These are phyloP conservation scores for Octomys mimax DNA, from an alignment of 2,797 vertebrate species.

Conservation along the genomic window DNA sequence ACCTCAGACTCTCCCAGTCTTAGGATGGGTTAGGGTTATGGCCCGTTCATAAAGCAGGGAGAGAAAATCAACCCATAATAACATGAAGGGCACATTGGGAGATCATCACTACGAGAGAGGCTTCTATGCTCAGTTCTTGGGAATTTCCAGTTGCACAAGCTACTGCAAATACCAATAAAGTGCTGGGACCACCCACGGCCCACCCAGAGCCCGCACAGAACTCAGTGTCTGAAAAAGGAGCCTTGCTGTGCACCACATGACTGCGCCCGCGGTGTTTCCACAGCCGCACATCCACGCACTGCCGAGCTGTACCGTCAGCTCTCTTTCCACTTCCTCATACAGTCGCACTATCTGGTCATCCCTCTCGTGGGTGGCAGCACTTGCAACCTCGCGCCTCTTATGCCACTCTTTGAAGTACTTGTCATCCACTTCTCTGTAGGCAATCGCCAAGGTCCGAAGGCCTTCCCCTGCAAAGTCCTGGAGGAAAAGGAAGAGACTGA, in stretches of 20 bases:
- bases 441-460: slow-evolving; percentile 93
- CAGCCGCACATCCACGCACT: slow-evolving; percentile 47
- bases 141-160: slow-evolving; percentile 24
- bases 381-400: slow-evolving; percentile 90
- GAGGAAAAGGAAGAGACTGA: background rate
- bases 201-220: slow-evolving; percentile 43
- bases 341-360: slow-evolving; percentile 89
- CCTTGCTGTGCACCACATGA: slow-evolving; percentile 32
- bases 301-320: slow-evolving; percentile 88
- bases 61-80: background rate
- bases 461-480: slow-evolving; percentile 95
- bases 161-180: slow-evolving; percentile 52
- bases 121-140: background rate
- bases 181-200: background rate
- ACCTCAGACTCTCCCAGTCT: background rate
- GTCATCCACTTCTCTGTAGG: slow-evolving; percentile 93
- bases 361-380: slow-evolving; percentile 87
- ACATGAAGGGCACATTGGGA: slow-evolving; percentile 7
- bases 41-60: background rate
- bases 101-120: background rate
- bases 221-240: slow-evolving; percentile 47
- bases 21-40: background rate
- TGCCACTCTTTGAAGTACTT: slow-evolving; percentile 92
- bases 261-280: background rate
- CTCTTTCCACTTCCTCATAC: slow-evolving; percentile 94